Evolutionary conservation across 2,797 vertebrate genomes (phyloP), one percentile per base, ranked within the genome.

Genomic region (Anolis apletophallus): DNA sequence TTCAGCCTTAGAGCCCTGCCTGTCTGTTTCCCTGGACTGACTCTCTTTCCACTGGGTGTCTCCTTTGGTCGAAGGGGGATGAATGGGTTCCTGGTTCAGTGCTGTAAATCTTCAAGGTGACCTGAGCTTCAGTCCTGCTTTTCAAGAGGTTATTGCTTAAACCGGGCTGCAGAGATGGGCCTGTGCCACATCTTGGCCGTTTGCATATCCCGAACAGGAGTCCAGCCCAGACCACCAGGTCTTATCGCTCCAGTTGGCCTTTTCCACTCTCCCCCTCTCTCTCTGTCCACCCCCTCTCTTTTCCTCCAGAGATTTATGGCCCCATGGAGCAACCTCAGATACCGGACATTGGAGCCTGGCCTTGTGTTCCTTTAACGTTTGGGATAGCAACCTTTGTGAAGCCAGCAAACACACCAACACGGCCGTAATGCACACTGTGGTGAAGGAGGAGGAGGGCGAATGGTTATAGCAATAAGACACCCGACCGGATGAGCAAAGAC

Each of bases 271-370:
- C 68, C n/a, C 32, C 29, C 68, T 21, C 71, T 12, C 61, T 64
- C 61, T 61, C 23, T 64, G 61, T 11, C 11, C 55, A 40, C 29
- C 36, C 23, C 26, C 64, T 1, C 67, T 74, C 7, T 23, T 36
- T 96, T 96, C 95, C 95, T 95, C 94, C 95, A 96, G 40, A 97
- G 97, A 97, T 97, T 97, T 97, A 97, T 97, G 96, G 91, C 95
- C 95, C 94, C 93, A 94, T 96, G 95, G 96, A 96, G 95, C 96
- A 96, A 96, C 93, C 95, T 93, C 94, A 91, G 92, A 95, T 89
- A 91, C 89, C 80, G 82, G 87, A 94, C 92, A 91, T 93, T 94
- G 93, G 88, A 94, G 93, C 91, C 94, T 94, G 93, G 93, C 93
- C 95, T 94, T 46, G 46, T 46, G 46, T 46, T 46, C 92, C 91